Evolutionary conservation across 2,888 invertebrate genomes (phyloP).

Genomic region (Adelognathus sp.): DNA sequence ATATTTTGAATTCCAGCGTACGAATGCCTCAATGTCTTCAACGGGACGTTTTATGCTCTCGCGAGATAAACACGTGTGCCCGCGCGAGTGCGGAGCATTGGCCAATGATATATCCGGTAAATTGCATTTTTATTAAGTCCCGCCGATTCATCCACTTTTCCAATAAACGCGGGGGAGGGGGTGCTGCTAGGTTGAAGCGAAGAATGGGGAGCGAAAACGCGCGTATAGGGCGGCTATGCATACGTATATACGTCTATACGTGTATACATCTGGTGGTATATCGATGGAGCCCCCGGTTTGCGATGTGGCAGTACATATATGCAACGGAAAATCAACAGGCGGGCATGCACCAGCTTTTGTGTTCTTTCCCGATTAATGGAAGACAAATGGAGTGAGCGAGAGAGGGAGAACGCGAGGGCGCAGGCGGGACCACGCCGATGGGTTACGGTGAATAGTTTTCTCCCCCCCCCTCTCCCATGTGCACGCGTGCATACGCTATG

Average conservation of each 20-base stretch:
- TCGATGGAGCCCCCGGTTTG: background rate
- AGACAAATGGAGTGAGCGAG: constrained; percentile 52
- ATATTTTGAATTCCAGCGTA: no score
- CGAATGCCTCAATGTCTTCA: background rate
- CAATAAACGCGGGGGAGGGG: constrained; percentile 50
- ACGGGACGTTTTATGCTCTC: background rate
- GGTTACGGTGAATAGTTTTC: constrained; percentile 47
- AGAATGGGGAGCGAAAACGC: constrained; percentile 10
- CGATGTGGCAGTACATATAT: constrained; percentile 48
- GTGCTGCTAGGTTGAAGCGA: background rate
- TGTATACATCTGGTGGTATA: background rate
- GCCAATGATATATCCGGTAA: constrained; percentile 51
- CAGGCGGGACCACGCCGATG: constrained; percentile 19
- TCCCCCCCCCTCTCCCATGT: background rate
- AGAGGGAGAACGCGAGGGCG: background rate
- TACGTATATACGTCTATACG: constrained; percentile 16
- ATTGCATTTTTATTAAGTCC: constrained; percentile 58
- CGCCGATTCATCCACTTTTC: constrained; percentile 51
- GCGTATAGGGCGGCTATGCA: background rate
- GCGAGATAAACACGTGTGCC: background rate
- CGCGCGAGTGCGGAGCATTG: constrained; percentile 11
- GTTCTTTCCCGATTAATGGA: constrained; percentile 62
- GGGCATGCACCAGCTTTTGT: constrained; percentile 67
- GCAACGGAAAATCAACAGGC: constrained; percentile 74
- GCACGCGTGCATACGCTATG: background rate